Base-by-base conservation (phyloP, 1,140 invertebrate species). In the Drosophila elegans region DNA sequence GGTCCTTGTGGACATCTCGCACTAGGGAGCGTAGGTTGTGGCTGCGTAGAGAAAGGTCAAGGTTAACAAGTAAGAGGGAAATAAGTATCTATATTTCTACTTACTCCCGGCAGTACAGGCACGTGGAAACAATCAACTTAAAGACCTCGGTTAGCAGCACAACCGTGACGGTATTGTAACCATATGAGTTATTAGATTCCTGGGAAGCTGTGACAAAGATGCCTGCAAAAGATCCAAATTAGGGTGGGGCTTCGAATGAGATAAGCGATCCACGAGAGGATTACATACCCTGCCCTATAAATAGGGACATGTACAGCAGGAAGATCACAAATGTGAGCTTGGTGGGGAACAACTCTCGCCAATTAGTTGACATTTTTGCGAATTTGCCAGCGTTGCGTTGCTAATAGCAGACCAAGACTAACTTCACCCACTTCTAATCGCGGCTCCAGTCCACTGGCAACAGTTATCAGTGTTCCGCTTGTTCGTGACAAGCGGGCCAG, bases 151-250 rank as follows among this genome's bases (percentile, higher is more conserved):
- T 98, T 49, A 98, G 92, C 55, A 98, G 93, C 27, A 99, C 97
- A 27, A 97, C 97, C 25, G 96, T 96, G 2, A 97, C 95, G 29
- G 96, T 97, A 90, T 98, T 98, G 83, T 98, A 99, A 66, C 95
- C 95, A 93, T 98, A 98, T 21, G 93, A 94, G 79, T 97, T 96
- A 88, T 96, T 95, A 51, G 94, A 94, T 67, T 95, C 95, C 93
- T 98, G 97, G 6, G 97, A 98, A 76, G 96, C 96, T 49, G 96
- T 98, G 13, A 98, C 96, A 75, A 98, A 95, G 73, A 98, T 96
- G 82, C 97, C 97, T 99, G n/a, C 48, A 79, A 53, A 38, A 48
- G 11, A 25, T 2, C 32, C 2, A 10, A 10, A 71, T 72, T 72
- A 61, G 48, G 36, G 41, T 57, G 59, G 6, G 29, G 48, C n/a